A percentile compares a stretch with the other conserved stretches of the same genome.
Evolutionary conservation across 1,140 invertebrate species (phyloP).

Genomic region (Conus betulinus): DNA sequence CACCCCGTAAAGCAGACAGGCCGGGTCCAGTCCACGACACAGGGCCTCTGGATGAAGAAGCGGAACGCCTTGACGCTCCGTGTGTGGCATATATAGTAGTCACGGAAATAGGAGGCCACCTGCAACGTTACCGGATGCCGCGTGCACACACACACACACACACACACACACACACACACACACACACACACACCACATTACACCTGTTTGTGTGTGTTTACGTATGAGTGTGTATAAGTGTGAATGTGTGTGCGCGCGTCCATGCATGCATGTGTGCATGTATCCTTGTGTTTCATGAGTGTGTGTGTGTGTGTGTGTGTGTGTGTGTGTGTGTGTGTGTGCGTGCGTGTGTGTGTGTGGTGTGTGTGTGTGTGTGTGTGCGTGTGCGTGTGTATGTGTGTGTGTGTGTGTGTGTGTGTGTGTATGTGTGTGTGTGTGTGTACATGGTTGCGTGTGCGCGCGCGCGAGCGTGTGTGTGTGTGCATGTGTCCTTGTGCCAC

Average conservation of each 20-base stretch:
- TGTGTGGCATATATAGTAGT: slow-evolving; percentile 63
- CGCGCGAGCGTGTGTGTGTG: not conserved
- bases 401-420: too few relatives aligned
- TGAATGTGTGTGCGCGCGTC: too few relatives aligned
- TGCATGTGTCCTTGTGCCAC: slow-evolving; percentile 7
- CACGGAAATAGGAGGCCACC: slow-evolving; percentile 56
- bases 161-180: slow-evolving; percentile 27
- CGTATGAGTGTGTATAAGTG: too few relatives aligned
- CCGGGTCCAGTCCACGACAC: slow-evolving; percentile 61
- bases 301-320: slow-evolving; percentile 9
- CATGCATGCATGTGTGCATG: too few relatives aligned
- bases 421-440: not conserved
- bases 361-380: too few relatives aligned
- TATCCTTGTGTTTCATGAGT: not conserved
- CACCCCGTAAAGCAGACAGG: slow-evolving; percentile 61
- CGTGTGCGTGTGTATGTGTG: too few relatives aligned
- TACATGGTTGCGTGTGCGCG: not conserved
- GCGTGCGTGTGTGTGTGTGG: not conserved
- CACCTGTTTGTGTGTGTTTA: too few relatives aligned
- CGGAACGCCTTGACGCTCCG: slow-evolving; percentile 54
- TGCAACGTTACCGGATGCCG: slow-evolving; percentile 26
- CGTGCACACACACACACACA: not conserved
- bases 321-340: slow-evolving; percentile 3
- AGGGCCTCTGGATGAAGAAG: slow-evolving; percentile 64
- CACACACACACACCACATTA: slow-evolving; percentile 22